Base-by-base conservation (phyloP, 2,797 vertebrate species). In the Threskiornis aethiopicus region DNA sequence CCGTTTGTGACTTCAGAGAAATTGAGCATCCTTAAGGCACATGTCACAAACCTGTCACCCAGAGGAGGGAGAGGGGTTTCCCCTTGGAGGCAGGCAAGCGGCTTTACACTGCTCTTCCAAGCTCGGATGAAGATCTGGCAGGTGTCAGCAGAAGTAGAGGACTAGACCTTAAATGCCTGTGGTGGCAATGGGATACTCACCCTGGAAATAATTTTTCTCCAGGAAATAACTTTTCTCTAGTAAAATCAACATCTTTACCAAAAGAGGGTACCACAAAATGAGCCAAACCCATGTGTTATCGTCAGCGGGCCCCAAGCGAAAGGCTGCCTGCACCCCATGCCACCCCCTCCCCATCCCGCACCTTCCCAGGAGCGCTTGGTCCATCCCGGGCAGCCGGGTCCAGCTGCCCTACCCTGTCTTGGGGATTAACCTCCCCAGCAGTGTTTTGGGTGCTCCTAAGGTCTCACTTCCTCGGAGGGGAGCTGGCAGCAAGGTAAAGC, bases 221-320 rank as follows among this genome's bases (percentile, higher is more conserved):
- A 11, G 47, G 58, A 64, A 57, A 72, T 49, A 52, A 5, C 61
- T 55, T 51, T 91, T 75, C 55, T 70, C 17, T 44, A 31, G 39
- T n/a, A 58, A 28, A 82, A 58, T 70, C 7, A 82, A 65, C 29
- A 28, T 20, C 51, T 47, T 77, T 54, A 59, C 18, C 18, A 33
- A 51, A 76, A 35, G 26, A 62, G 2, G 7, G 21, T 35, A 17
- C 44, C 20, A 20, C 51, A 52, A 87, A 58, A 46, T 13, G 8
- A 71, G 12, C 22, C 44, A 59, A 58, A 54, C 21, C 25, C 19
- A 16, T 0, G 5, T n/a, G 18, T 13, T 3, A 0, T 39, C 55
- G 46, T 3, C 62, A 29, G 11, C 1, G 1, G 57, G 19, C 37
- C 24, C 33, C 3, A 2, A 58, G 21, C 1, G 0, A 65, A 71